phyloP scores from a whole-genome alignment of 2,113 vertebrate genomes.

The Macrotis lagotis region DNA sequence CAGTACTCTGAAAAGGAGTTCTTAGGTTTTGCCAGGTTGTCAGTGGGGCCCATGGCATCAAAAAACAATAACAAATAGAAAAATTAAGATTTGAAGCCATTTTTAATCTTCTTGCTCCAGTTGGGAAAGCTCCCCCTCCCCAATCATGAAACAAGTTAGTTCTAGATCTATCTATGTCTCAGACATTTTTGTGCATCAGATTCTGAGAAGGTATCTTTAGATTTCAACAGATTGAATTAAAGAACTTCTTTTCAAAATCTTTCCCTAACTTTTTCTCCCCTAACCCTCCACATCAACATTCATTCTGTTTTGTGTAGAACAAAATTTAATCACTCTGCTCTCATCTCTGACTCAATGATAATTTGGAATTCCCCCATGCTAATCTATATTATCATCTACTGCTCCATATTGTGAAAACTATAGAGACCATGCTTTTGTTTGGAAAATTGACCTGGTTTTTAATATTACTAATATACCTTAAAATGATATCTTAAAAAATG shows the following conservation, averaged over 20 bases:
- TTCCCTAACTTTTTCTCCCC: background rate
- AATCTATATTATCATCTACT: constrained; percentile 56
- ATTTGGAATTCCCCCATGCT: constrained; percentile 53
- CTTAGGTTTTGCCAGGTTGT: background rate
- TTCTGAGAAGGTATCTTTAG: background rate
- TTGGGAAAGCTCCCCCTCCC: background rate
- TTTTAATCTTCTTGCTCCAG: background rate
- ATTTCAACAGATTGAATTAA: background rate
- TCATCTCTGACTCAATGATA: constrained; percentile 50
- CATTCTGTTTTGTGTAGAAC: constrained; percentile 5
- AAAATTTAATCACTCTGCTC: constrained; percentile 54
- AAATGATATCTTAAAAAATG: constrained; percentile 77
- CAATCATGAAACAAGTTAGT: background rate
- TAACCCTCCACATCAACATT: background rate
- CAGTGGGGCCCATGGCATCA: background rate
- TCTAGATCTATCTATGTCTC: background rate
- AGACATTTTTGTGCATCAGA: background rate
- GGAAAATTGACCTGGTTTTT: constrained; percentile 72
- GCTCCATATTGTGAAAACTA: constrained; percentile 52
- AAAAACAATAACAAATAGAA: background rate
- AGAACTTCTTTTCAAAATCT: constrained; percentile 10
- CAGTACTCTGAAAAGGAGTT: background rate
- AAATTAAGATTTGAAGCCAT: background rate
- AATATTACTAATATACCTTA: constrained; percentile 64
- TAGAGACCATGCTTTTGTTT: constrained; percentile 71